Base-by-base conservation (phyloP, 2,888 invertebrate genomes). In the Onthophagus sagittarius region DNA sequence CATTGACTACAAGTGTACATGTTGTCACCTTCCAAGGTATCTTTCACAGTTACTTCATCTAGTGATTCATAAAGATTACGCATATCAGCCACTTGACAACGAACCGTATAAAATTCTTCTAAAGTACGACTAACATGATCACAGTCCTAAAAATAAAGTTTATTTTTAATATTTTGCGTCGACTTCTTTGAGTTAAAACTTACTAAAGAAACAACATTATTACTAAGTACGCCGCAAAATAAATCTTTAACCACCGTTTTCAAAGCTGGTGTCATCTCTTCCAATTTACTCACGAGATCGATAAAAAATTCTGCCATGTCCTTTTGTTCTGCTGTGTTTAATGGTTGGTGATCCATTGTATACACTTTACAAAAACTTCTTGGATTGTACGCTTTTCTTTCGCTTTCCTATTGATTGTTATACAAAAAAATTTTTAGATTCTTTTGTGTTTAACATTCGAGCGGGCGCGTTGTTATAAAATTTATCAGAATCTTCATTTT, bases 281-380 rank as follows among this genome's bases (percentile, higher is more conserved):
- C 98, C 11, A 98, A 86, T 84, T 98, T 98, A 15, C 96, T 96
- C 33, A 98, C 97, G 69, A 98, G 90, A 86, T 98, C 97, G 72
- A 97, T 98, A 84, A 98, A 98, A 87, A 98, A 98, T 86, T 98
- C 98, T 0, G 97, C 97, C 98, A 98, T 98, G 82, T 98, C 98
- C 83, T 98, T 98, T 85, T 98, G 98, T 82, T 98, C 98, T 0
- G 97, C 97, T 0, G 97, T 97, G 84, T 98, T 98, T 5, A 98
- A 85, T 0, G 97, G 96, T 83, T 97, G 97, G 83, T 97, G 96
- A 84, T 98, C 97, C 98, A 98, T 98, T 72, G 96, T 96, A 86
- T 98, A 98, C 0, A 96, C 96, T 78, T 97, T 95, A 85, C 98
- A 98, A 85, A 98, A 98, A 78, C 95, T 95, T 70, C 96, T 89